A percentile compares a stretch with the other conserved stretches of the same genome.
phyloP scores from a whole-genome alignment of 2,113 vertebrate genomes.

The Oreochromis spilurus region DNA sequence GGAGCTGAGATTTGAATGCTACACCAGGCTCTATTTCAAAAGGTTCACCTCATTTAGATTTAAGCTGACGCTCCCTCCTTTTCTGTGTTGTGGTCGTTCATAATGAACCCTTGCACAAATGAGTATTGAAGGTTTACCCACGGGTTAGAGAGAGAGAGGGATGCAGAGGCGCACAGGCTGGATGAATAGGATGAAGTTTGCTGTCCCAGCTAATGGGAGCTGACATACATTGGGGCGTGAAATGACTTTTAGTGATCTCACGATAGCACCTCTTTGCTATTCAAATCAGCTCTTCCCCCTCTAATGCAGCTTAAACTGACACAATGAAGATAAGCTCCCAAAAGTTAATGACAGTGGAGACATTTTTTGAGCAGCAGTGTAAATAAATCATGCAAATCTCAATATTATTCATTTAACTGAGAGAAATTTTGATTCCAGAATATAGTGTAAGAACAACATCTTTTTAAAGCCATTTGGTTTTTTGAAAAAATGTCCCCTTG shows the following conservation, averaged over 20 bases:
- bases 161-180: neutral
- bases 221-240: conserved; percentile 61
- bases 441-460: neutral
- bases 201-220: conserved; percentile 60
- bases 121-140: neutral
- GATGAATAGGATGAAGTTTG: conserved; percentile 44
- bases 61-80: neutral
- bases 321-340: conserved; percentile 37
- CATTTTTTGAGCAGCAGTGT: neutral
- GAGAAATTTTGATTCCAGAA: neutral
- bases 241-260: conserved; percentile 66
- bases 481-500: neutral
- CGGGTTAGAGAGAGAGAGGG: neutral
- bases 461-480: neutral
- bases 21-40: neutral
- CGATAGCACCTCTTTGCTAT: conserved; percentile 56
- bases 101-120: neutral
- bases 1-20: conserved; percentile 10
- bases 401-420: conserved; percentile 4
- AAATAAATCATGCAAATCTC: neutral
- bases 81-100: neutral
- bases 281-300: conserved; percentile 33
- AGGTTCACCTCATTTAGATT: conserved; percentile 31
- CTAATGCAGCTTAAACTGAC: conserved; percentile 17
- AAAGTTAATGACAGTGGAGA: conserved; percentile 31